Base-by-base conservation (phyloP, 2,888 invertebrate species). In the Ypsolopha sequella region DNA sequence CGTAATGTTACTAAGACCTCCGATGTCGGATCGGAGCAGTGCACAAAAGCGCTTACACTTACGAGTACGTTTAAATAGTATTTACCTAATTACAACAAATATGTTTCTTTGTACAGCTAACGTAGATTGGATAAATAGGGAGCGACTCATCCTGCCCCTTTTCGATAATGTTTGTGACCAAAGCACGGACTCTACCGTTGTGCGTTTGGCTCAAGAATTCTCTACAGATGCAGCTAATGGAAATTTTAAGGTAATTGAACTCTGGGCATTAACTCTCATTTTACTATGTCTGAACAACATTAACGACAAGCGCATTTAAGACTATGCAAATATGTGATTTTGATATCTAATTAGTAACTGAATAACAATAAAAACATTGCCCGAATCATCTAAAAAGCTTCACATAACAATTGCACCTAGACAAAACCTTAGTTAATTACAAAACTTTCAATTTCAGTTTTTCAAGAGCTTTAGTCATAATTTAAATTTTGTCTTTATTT, bases 91-190 rank as follows among this genome's bases (percentile, higher is more conserved):
- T 52, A 47, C 34, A 52, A 46, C 14, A 52, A 8, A 24, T 36
- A 51, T 45, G 35, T 51, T 50, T 51, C 13, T 6, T 46, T 6
- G 46, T 52, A 9, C 61, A 80, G 81, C 61, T 53, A 61, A 71
- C 13, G 53, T 62, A 53, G 75, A 70, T 64, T 78, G 79, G 78
- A 61, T 79, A 3, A 71, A 76, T 45, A 58, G 75, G 24, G 82
- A 86, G 56, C 81, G 80, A 55, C 51, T 74, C 24, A 57, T 85
- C 47, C 61, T 80, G 10, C 76, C 80, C 1, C 59, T 85, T 51
- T 82, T 86, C 52, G 81, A 86, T 55, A 80, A 85, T 59, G 74
- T 85, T 7, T 84, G 84, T 53, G 84, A 84, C 63, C 63, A 62
- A 34, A 82, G 80, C 52, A 64, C 53, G 1, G 60, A 80, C 54